Evolutionary conservation across 30 jellyfish, hydroid and myxozoan genomes (phyloP), one percentile per base, ranked within the genome.

Genomic region (Clytia hemisphaerica): DNA sequence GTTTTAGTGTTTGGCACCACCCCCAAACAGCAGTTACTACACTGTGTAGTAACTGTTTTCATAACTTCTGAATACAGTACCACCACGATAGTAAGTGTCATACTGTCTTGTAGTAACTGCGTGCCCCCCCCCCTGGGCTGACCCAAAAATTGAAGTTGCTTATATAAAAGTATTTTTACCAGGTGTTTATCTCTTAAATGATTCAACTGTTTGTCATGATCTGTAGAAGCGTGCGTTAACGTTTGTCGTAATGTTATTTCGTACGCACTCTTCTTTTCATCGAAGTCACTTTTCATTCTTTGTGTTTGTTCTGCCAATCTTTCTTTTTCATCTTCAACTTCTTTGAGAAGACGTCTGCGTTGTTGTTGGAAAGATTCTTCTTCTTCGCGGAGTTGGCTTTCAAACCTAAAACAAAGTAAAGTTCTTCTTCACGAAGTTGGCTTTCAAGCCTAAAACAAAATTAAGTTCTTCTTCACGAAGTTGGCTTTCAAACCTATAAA

Each of bases 301-400:
- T 72, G 94, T 4, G 70, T 60, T 72, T 72, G 92, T 28, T 86
- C 81, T 9, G 82, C 71, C 1, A 78, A 31, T 50, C 96, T 49
- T 30, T 86, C 94, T 31, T 86, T 86, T 59, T 86, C 96, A 60
- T 86, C 96, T 80, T 86, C 92, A 19, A 86, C 84, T 64, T 86
- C 96, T 0, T 83, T 22, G 50, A 78, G 79, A 27, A 86, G 58
- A 28, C 96, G 82, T 31, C 94, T 83, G 16, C 96, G 83, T 54
- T 86, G 96, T 47, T 86, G 96, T 35, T 86, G 96, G 54, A 63
- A 86, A 22, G 92, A 78, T 25, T 75, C 80, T 67, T 86, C 96
- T 49, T 86, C 96, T 42, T 86, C 94, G 53, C 76, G 94, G 29
- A 86, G 68, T 36, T 86, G 96, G 30, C 73, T 75, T 46, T 86